phyloP scores from a whole-genome alignment of 2,888 invertebrate species.

The Clusia tigrina region DNA sequence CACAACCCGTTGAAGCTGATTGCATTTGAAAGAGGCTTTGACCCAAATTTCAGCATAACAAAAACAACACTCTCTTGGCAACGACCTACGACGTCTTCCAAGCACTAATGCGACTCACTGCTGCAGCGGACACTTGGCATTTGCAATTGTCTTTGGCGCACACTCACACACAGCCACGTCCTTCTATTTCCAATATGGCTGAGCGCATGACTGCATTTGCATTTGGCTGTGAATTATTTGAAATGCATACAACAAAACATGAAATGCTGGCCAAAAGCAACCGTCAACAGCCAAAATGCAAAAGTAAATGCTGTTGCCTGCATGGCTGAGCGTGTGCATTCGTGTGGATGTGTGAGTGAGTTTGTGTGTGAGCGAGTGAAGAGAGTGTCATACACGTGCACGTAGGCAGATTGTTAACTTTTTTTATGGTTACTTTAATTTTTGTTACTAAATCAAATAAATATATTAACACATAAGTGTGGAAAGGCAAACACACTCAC shows the following conservation, averaged over 20 bases:
- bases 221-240: not conserved
- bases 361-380: no score
- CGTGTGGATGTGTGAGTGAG: not conserved
- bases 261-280: slow-evolving; percentile 9
- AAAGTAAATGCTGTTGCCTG: not conserved
- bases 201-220: not conserved
- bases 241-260: no score
- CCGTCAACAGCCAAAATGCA: not conserved
- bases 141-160: no score
- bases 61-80: not conserved
- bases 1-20: not conserved
- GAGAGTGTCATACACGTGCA: no score
- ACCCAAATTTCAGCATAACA: not conserved
- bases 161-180: not conserved
- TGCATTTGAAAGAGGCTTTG: not conserved
- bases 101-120: not conserved
- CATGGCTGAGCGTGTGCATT: not conserved
- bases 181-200: not conserved
- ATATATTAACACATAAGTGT: not conserved
- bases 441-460: not conserved
- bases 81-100: not conserved
- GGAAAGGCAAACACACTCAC: no score
- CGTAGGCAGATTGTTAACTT: not conserved
- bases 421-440: not conserved
- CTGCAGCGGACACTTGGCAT: slow-evolving; percentile 1